Evolutionary conservation across 1,140 invertebrate genomes (phyloP).

Genomic region (Drosophila prosaltans): DNA sequence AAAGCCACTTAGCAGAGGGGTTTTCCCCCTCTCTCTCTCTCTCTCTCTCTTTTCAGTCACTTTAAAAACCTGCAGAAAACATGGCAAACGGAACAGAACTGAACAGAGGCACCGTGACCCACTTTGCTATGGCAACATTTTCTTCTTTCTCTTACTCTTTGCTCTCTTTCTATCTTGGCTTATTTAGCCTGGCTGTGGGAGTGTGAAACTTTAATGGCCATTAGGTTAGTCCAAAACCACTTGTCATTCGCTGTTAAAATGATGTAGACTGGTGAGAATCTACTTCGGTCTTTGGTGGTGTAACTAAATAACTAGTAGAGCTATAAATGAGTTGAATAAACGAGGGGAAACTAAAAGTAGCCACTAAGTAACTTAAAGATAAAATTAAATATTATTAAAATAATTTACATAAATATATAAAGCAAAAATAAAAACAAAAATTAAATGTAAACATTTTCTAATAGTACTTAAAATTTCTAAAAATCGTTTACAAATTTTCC

Average conservation of each 20-base stretch:
- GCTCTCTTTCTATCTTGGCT: background rate
- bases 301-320: background rate
- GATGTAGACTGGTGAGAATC: constrained; percentile 1
- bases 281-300: background rate
- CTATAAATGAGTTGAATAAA: background rate
- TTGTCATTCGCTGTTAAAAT: constrained; percentile 42
- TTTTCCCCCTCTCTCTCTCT: too few species aligned
- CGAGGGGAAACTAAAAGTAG: too few species aligned
- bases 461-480: too few species aligned
- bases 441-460: too few species aligned
- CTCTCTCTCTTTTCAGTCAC: background rate
- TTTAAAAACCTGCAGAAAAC: constrained; percentile 7
- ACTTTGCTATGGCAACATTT: constrained; percentile 22
- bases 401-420: too few species aligned
- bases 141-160: constrained; percentile 1
- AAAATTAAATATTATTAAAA: too few species aligned
- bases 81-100: constrained; percentile 7
- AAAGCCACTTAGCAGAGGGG: constrained; percentile 31
- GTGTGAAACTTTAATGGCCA: constrained; percentile 42
- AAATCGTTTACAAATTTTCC: too few species aligned
- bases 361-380: too few species aligned
- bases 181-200: constrained; percentile 13
- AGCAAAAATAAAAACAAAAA: too few species aligned
- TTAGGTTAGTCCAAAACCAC: constrained; percentile 35
- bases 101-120: constrained; percentile 28